Conservation (phyloP, 2,797 vertebrate species). For the Dallia pectoralis region DNA sequence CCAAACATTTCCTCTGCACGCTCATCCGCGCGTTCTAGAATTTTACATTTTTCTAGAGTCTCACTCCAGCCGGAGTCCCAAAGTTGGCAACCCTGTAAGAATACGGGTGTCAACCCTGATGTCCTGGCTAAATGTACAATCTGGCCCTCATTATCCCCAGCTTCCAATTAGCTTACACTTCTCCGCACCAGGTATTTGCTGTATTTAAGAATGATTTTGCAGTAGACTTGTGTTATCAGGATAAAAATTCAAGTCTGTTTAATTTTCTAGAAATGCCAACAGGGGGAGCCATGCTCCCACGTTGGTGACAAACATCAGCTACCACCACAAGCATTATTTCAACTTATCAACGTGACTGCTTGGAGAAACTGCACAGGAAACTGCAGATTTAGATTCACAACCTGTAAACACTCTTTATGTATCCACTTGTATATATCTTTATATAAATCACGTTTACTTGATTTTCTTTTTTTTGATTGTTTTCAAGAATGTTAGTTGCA, state of each 20-base stretch:
- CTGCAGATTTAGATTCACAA: not conserved
- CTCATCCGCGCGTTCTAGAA: too few relatives aligned
- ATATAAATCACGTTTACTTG: not conserved
- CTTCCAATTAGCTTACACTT: too few relatives aligned
- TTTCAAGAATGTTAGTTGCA: not conserved
- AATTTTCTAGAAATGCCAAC: not conserved
- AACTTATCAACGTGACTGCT: not conserved
- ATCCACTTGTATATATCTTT: not conserved
- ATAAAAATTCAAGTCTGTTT: not conserved
- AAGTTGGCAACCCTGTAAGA: too few relatives aligned
- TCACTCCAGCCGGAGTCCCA: too few relatives aligned
- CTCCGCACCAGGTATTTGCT: too few relatives aligned
- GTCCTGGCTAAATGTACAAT: too few relatives aligned
- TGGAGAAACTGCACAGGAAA: not conserved
- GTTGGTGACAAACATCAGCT: not conserved
- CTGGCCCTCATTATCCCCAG: too few relatives aligned
- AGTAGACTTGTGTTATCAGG: too few relatives aligned
- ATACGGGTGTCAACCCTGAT: too few relatives aligned
- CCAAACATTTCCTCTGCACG: too few relatives aligned
- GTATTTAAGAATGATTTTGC: too few relatives aligned
- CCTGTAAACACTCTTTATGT: not conserved
- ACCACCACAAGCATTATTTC: not conserved
- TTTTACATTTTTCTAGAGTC: too few relatives aligned
- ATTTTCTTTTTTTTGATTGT: not conserved
- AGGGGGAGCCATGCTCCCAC: not conserved